Evolutionary conservation across 2,113 vertebrate species (phyloP), one percentile per base, ranked within the genome.

Genomic region (Gallinago media): DNA sequence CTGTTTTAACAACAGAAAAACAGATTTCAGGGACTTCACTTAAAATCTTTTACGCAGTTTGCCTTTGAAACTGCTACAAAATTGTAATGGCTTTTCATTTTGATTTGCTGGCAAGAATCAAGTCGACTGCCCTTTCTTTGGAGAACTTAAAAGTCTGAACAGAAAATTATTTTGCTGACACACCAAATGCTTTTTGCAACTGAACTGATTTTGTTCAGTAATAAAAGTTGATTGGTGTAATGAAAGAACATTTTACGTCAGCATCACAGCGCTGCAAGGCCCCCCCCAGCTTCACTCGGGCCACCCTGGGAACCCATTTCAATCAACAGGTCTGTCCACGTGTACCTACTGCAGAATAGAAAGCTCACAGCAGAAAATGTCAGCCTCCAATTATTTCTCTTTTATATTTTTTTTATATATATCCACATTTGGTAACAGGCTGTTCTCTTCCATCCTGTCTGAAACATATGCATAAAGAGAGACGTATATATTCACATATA

Each of bases 171-270:
- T 92, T 96, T 95, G 81, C 94, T 93, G 96, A 95, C 47, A 34
- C 70, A 86, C 38, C 46, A 92, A 92, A 85, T 78, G 66, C 22
- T 79, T 91, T 91, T 82, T 78, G 63, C 25, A 59, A 72, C 50
- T 50, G 34, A 92, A 73, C 88, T 78, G 92, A 88, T 79, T 95
- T 92, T 90, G 54, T 81, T 95, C 2, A 16, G 80, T 91, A 96
- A 88, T 96, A 95, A 97, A 97, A 97, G 75, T 65, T 82, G 81
- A 78, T 92, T 89, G 71, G 80, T 93, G 38, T 84, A 94, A 87
- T 90, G 78, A 88, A 95, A 84, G 66, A 86, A 27, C 54, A 31
- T 86, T 95, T 95, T 93, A 76, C 75, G 76, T 68, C 89, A 65
- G 22, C 55, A 70, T 63, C 56, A 77, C 13, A 55, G 11, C 40